phyloP scores from a whole-genome alignment of 2,888 invertebrate genomes.

The Pollenia griseotomentosa region DNA sequence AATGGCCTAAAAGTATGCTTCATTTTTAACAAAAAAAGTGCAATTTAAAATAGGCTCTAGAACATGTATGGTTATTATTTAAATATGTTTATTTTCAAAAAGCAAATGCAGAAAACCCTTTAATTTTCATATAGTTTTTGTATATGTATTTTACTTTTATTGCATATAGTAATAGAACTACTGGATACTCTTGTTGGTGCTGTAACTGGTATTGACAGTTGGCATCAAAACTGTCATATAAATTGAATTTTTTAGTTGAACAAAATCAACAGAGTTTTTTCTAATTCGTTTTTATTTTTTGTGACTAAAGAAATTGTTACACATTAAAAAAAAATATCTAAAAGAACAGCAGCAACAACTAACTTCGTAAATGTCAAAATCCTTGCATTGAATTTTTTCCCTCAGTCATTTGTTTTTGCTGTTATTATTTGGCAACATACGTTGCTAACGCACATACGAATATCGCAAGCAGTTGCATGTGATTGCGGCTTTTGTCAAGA shows the following conservation, averaged over 20 bases:
- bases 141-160: neutral
- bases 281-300: neutral
- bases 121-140: neutral
- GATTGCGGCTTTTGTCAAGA: slow-evolving; percentile 65
- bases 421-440: slow-evolving; percentile 64
- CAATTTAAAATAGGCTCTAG: neutral
- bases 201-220: slow-evolving; percentile 71
- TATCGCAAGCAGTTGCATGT: slow-evolving; percentile 48
- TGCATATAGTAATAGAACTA: neutral
- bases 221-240: slow-evolving; percentile 72
- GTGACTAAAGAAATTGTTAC: slow-evolving; percentile 48
- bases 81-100: neutral
- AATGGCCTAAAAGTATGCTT: neutral
- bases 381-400: slow-evolving; percentile 55
- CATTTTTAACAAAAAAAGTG: neutral
- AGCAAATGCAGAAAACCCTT: neutral
- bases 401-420: slow-evolving; percentile 8
- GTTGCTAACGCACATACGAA: slow-evolving; percentile 39
- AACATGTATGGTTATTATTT: neutral
- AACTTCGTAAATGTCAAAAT: slow-evolving; percentile 67
- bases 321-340: slow-evolving; percentile 28
- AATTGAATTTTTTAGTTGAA: slow-evolving; percentile 68
- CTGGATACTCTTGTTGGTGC: slow-evolving; percentile 35
- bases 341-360: slow-evolving; percentile 25
- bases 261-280: slow-evolving; percentile 39